Conservation (phyloP, 2,888 invertebrate genomes). For the Ophion costatus region DNA sequence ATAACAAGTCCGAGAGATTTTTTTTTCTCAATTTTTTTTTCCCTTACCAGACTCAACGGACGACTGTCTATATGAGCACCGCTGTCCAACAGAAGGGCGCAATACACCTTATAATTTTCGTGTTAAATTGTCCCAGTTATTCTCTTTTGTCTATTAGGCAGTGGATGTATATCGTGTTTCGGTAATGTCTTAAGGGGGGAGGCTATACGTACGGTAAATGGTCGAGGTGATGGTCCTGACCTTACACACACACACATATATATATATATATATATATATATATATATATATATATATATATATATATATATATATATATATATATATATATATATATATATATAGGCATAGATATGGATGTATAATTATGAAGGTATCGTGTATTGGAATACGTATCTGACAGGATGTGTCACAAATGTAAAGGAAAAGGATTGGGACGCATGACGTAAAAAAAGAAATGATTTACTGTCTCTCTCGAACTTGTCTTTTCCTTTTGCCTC, state of each 20-base stretch:
- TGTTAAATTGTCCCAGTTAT: conserved; percentile 2
- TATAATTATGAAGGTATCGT: background rate
- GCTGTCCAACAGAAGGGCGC: conserved; percentile 1
- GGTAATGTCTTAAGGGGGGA: background rate
- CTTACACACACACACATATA: background rate
- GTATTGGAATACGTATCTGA: conserved; percentile 12
- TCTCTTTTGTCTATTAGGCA: background rate
- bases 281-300: background rate
- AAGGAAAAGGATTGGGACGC: conserved; percentile 65
- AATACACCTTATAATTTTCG: background rate
- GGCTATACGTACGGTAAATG: conserved; percentile 2
- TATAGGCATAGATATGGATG: background rate
- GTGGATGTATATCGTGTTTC: conserved; percentile 15
- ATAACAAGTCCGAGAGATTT: background rate
- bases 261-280: background rate
- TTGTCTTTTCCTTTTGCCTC: background rate
- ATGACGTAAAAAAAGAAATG: conserved; percentile 65
- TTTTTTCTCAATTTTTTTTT: background rate
- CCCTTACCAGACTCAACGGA: background rate
- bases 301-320: background rate
- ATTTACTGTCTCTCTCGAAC: conserved; percentile 5
- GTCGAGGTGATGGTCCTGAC: background rate
- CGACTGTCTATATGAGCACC: background rate
- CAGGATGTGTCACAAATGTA: conserved; percentile 66
- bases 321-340: background rate